Percentiles rank a stretch among this genome's conserved stretches.
These are phyloP conservation scores for Gnathonemus longibarbis DNA, from an alignment of 2,113 vertebrate species.

Conservation along the genomic window DNA sequence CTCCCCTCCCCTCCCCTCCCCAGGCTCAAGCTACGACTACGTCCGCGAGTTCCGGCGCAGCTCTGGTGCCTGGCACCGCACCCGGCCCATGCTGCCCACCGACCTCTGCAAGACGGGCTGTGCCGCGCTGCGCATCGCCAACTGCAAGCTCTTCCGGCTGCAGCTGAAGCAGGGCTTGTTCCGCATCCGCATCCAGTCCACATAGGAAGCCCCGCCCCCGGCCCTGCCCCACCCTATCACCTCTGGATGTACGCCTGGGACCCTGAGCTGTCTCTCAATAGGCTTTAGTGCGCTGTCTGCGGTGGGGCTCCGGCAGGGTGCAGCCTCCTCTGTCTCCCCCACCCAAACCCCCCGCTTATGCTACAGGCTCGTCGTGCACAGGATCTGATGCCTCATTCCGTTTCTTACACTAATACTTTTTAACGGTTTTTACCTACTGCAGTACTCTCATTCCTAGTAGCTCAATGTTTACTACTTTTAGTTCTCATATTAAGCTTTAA, in stretches of 20 bases:
- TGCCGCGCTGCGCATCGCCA: slow-evolving; percentile 81
- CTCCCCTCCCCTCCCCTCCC: background rate
- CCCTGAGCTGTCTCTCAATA: slow-evolving; percentile 7
- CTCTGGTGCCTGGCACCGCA: slow-evolving; percentile 91
- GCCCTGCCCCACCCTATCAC: background rate
- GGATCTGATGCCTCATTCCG: background rate
- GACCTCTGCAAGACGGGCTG: slow-evolving; percentile 88
- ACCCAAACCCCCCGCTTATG: background rate
- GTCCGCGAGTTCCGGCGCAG: slow-evolving; percentile 91
- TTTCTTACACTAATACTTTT: background rate
- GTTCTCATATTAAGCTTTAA: background rate
- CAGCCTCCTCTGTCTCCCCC: background rate
- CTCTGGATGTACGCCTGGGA: background rate
- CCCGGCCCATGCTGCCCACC: slow-evolving; percentile 73
- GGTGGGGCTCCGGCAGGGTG: background rate
- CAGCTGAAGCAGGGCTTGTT: slow-evolving; percentile 90
- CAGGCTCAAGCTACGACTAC: slow-evolving; percentile 90
- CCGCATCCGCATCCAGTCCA: slow-evolving; percentile 72
- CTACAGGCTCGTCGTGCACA: background rate
- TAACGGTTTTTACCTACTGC: background rate
- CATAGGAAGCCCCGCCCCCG: slow-evolving; percentile 35
- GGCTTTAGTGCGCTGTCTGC: background rate
- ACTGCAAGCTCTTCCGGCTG: slow-evolving; percentile 93
- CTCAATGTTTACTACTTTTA: background rate
- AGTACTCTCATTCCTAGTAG: background rate